phyloP scores from a whole-genome alignment of 2,888 invertebrate species.

The Taenaris catops region DNA sequence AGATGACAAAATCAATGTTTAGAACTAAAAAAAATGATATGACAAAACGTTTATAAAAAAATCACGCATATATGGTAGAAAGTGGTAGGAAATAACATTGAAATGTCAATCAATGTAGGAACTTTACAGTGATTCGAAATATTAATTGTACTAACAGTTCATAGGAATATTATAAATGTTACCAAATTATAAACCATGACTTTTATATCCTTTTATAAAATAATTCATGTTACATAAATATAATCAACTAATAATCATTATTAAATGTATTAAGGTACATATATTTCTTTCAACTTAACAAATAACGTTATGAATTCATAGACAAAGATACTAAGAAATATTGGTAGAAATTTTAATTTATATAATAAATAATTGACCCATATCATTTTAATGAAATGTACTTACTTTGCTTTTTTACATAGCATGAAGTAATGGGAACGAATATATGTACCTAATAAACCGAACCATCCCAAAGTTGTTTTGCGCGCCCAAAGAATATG shows the following conservation, averaged over 20 bases:
- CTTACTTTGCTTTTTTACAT: not conserved
- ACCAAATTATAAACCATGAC: slow-evolving; percentile 54
- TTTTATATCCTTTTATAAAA: slow-evolving; percentile 57
- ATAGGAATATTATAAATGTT: slow-evolving; percentile 28
- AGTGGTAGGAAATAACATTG: slow-evolving; percentile 4
- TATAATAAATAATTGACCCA: not conserved
- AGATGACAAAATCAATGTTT: not conserved
- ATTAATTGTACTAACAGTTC: slow-evolving; percentile 21
- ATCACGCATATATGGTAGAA: slow-evolving; percentile 4
- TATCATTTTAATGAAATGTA: not conserved
- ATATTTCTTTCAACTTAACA: slow-evolving; percentile 10
- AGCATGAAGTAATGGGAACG: too few species aligned
- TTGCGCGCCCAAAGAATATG: slow-evolving; percentile 72
- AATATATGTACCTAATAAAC: slow-evolving; percentile 17
- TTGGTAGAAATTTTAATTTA: not conserved
- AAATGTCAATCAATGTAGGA: not conserved
- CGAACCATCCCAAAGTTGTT: slow-evolving; percentile 59
- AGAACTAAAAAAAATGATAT: not conserved
- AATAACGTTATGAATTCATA: too few species aligned
- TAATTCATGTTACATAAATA: slow-evolving; percentile 12
- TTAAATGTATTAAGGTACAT: slow-evolving; percentile 12
- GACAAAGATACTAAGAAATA: too few species aligned
- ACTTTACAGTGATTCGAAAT: slow-evolving; percentile 9
- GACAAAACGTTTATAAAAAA: slow-evolving; percentile 1
- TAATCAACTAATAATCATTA: slow-evolving; percentile 9